Evolutionary conservation across 2,888 invertebrate species (phyloP), one percentile per base, ranked within the genome.

Genomic region (Rhogogaster chlorosoma): DNA sequence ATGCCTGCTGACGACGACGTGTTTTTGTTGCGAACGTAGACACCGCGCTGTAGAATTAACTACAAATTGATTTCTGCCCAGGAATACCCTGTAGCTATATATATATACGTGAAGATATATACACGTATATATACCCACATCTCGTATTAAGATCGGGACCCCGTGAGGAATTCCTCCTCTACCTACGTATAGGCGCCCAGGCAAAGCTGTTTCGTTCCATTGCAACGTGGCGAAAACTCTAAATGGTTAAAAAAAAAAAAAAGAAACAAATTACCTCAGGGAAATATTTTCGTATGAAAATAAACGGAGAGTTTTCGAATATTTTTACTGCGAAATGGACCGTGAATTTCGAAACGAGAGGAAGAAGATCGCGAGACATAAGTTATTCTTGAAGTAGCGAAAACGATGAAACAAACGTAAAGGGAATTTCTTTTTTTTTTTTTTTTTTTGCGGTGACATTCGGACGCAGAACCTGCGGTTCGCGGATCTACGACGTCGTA

Each of bases 11-110:
- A 77, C 57, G 67, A 83, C 67, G 83, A 49, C 67, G 67, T 83
- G 83, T 83, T 83, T 83, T 83, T 83, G 83, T 83, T 83, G 49
- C 83, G 67, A 83, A 67, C 45, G 83, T 83, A 83, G 83, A 83
- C 49, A 83, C 83, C 83, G 67, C 67, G 67, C 83, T 83, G 70
- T 83, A 42, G 83, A 67, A 83, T 83, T 83, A 83, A 83, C 83
- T 83, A 83, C 83, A 83, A 83, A 83, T 83, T 83, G 83, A 83
- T 83, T 83, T 70, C 83, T 83, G 83, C 83, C 83, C 67, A 32
- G 83, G 70, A 67, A 83, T 67, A 83, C 83, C 83, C 83, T n/a
- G 42, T 70, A 32, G 42, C 64, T 45, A 38, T 42, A 38, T 42
- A 38, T 80, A 36, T 22, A 22, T 61, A 45, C 26, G n/a, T 22